A percentile compares a stretch with the other conserved stretches of the same genome.
These are phyloP conservation scores for Calosoma granatense DNA, from an alignment of 1,140 invertebrate genomes.

Conservation along the genomic window DNA sequence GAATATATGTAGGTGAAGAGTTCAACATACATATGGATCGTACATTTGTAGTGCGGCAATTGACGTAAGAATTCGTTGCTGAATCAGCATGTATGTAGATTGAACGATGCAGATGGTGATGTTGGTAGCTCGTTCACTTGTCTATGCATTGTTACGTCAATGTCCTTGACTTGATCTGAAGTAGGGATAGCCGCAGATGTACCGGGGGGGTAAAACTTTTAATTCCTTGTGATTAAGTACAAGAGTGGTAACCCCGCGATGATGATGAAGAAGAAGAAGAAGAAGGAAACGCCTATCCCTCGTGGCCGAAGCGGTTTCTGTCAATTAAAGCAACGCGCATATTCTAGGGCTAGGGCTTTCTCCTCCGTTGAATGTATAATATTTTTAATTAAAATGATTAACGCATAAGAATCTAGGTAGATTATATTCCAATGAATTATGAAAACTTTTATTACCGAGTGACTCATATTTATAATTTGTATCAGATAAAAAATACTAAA, in stretches of 20 bases:
- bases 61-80: too few species aligned
- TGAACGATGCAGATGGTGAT: too few species aligned
- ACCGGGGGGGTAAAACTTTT: background rate
- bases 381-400: slow-evolving; percentile 9
- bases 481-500: too few species aligned
- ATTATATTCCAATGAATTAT: background rate
- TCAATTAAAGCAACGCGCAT: slow-evolving; percentile 3
- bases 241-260: background rate
- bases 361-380: slow-evolving; percentile 5
- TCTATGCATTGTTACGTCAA: too few species aligned
- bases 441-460: too few species aligned
- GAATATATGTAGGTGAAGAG: too few species aligned
- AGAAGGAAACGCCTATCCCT: background rate
- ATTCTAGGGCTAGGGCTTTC: background rate
- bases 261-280: background rate
- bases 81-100: too few species aligned
- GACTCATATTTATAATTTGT: too few species aligned
- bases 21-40: too few species aligned
- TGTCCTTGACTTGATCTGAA: background rate
- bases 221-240: slow-evolving; percentile 6
- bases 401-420: slow-evolving; percentile 8
- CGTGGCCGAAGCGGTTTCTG: slow-evolving; percentile 1
- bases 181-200: background rate
- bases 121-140: too few species aligned
- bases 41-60: too few species aligned